Base-by-base conservation (phyloP, 1,140 invertebrate genomes). In the Propsilocerus akamusi region DNA sequence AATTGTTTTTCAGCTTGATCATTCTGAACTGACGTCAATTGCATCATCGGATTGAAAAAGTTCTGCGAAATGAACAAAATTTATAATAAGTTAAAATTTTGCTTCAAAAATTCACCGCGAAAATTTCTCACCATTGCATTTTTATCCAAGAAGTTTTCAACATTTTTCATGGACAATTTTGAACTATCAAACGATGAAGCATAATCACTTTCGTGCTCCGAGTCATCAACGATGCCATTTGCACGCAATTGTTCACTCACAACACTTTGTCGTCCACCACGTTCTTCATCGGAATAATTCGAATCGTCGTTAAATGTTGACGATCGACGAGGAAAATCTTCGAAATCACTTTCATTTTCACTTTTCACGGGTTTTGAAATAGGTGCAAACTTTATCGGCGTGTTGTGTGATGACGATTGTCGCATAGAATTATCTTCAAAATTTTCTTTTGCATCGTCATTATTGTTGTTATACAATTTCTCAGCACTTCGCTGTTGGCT, bases 31-130 rank as follows among this genome's bases (percentile, higher is more conserved):
- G 17, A 20, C 11, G 34, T 17, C 12, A 41, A 17, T 20, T 41
- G 34, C 34, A 41, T 41, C 34, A 41, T 41, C 22, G 34, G 34
- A 41, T 41, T 41, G 34, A 20, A 41, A 17, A 41, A 41, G 14
- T 41, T 41, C 34, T 41, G 68, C 79, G 5, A 14, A 6, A n/a
- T 5, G 12, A 3, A 25, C 4, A 24, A 24, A 26, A 48, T 34
- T 34, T n/a, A 34, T 34, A 34, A n/a, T 34, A n/a, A n/a, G 32
- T 34, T n/a, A 34, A 12, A n/a, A n/a, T 34, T 34, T 34, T 12
- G 10, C 20, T 12, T 34, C 32, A 34, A 34, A 17, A 34, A 34
- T 4, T 34, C 12, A n/a, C 20, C 20, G 32, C 12, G 4, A 3
- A 4, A 17, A 7, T 8, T 30, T 30, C 25, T 25, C n/a, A 47